Evolutionary conservation across 2,797 vertebrate species (phyloP), one percentile per base, ranked within the genome.

Genomic region (Cygnus olor): DNA sequence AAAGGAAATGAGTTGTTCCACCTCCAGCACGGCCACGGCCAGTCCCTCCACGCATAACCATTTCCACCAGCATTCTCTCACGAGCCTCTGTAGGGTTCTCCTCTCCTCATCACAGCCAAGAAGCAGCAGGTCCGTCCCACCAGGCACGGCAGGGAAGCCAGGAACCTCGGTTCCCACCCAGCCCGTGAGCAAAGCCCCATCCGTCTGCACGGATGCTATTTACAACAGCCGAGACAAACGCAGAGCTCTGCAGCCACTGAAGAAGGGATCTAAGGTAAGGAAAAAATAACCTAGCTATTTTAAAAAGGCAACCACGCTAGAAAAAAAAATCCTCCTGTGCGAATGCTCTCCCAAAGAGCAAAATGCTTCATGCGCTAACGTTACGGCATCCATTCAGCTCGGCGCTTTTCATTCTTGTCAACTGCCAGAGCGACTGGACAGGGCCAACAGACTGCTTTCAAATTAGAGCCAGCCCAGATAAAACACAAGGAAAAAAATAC

Each of bases 401-500:
- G 76, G 88, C 12, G 25, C 27, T 94, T 54, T 60, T 73, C 56
- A 36, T 71, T 54, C 79, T 74, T 13, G 14, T 86, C 83, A 79
- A 80, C 44, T 82, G 91, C 93, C 89, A 89, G 93, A 94, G 93
- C 86, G 88, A 73, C 91, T 83, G 93, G 95, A 89, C 91, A 58
- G 10, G 54, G 91, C 79, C 86, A 93, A 83, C 65, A 94, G 88
- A 69, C 91, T 91, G 93, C 95, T 87, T 93, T 87, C 77, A 80
- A 94, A 94, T 74, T 49, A 95, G 78, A 95, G 94, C 81, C 85
- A 93, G 90, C 81, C 92, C 84, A 94, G 93, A 92, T 95, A 94
- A 96, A 97, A 92, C 86, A 94, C 95, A 94, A 90, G 90, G 87
- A 49, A 90, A 85, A 94, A 96, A 96, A 92, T 36, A 90, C 91